phyloP scores from a whole-genome alignment of 2,113 vertebrate species.

The Epinephelus cyanopodus region DNA sequence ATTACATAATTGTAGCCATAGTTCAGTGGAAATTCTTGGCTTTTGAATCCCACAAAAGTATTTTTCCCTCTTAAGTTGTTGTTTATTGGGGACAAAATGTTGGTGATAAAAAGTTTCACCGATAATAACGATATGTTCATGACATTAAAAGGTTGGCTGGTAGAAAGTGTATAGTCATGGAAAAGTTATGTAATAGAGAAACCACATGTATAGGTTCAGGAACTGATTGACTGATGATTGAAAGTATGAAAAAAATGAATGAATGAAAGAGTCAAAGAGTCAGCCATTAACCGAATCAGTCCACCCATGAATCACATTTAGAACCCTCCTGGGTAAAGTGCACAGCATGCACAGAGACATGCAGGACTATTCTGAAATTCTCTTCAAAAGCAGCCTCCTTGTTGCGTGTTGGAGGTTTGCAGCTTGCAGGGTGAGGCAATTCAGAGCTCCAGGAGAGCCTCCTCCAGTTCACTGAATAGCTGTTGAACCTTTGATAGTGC shows the following conservation, averaged over 20 bases:
- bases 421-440: background rate
- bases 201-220: background rate
- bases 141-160: background rate
- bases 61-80: background rate
- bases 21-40: constrained; percentile 15
- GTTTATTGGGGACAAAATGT: background rate
- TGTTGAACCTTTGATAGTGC: constrained; percentile 49
- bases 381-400: constrained; percentile 1
- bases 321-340: background rate
- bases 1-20: constrained; percentile 7
- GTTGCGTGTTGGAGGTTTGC: constrained; percentile 51
- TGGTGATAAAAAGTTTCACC: background rate
- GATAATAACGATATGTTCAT: background rate
- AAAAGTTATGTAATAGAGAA: constrained; percentile 26
- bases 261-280: constrained; percentile 2
- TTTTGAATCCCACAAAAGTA: background rate
- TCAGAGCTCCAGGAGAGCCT: constrained; percentile 14
- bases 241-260: background rate
- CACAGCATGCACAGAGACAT: constrained; percentile 13
- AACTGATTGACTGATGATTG: constrained; percentile 20
- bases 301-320: constrained; percentile 17
- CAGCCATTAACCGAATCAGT: constrained; percentile 16
- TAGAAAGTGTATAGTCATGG: background rate
- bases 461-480: constrained; percentile 19
- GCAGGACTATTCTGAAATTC: constrained; percentile 16